Evolutionary conservation across 2,888 invertebrate genomes (phyloP).

Genomic region (Acheta domesticus): DNA sequence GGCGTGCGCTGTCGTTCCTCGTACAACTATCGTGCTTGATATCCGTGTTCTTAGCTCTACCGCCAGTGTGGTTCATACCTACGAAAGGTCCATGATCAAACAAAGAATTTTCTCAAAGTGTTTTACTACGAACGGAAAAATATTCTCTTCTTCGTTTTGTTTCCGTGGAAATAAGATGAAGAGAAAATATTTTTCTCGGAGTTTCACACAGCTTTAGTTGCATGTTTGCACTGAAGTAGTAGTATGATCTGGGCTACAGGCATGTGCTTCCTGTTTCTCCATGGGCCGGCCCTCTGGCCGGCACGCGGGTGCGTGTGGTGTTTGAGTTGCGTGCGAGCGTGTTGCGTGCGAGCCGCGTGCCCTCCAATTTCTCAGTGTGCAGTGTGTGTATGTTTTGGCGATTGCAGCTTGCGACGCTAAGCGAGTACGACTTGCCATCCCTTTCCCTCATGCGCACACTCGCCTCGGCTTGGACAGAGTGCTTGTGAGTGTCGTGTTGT

Average conservation of each 20-base stretch:
- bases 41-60: background rate
- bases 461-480: background rate
- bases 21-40: constrained; percentile 11
- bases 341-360: background rate
- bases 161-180: constrained; percentile 34
- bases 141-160: constrained; percentile 29
- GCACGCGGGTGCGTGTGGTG: background rate
- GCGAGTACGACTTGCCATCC: background rate
- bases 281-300: background rate
- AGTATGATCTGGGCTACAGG: no score
- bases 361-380: background rate
- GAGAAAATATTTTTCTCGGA: constrained; percentile 27
- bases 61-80: constrained; percentile 28
- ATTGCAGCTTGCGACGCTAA: background rate
- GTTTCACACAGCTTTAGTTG: background rate
- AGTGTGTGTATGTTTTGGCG: background rate
- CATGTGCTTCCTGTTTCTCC: no score
- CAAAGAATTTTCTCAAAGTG: constrained; percentile 39
- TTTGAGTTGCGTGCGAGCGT: background rate
- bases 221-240: background rate
- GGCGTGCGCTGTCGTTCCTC: constrained; percentile 18
- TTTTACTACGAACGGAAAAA: constrained; percentile 33
- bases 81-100: constrained; percentile 32
- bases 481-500: background rate
- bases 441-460: no score